Evolutionary conservation across 1,140 invertebrate genomes (phyloP).

Genomic region (Brachionus paranguensis): DNA sequence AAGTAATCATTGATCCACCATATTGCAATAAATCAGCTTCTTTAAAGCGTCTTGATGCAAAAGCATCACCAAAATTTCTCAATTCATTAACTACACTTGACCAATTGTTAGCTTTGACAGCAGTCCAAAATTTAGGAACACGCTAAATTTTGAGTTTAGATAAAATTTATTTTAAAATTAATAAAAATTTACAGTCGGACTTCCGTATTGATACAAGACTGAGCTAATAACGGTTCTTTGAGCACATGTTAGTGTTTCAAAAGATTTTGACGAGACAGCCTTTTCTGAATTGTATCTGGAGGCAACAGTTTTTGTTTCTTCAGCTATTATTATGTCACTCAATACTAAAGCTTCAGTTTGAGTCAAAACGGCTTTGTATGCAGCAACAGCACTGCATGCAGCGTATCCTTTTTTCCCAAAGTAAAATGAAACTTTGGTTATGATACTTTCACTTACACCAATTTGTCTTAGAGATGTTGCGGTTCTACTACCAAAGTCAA

Average conservation of each 20-base stretch:
- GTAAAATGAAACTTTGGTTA: not conserved
- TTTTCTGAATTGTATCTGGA: not conserved
- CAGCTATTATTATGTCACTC: not conserved
- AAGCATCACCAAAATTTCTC: slow-evolving; percentile 1
- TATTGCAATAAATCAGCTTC: not conserved
- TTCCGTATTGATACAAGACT: slow-evolving; percentile 3
- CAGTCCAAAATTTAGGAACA: not conserved
- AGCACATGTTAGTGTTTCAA: not conserved
- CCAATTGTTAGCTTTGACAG: not conserved
- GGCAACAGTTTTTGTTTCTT: not conserved
- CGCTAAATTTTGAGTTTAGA: not conserved
- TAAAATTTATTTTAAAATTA: not conserved
- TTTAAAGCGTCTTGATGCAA: not conserved
- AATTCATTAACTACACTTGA: not conserved
- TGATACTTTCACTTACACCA: not conserved
- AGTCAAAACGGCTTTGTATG: not conserved
- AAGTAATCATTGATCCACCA: not conserved
- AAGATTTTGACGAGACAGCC: not conserved
- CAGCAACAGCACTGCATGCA: not conserved
- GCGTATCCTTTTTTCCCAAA: not conserved
- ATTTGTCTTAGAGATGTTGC: not conserved
- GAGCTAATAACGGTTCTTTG: not conserved
- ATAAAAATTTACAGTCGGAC: not conserved
- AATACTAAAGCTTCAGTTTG: not conserved
- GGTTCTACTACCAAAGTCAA: not conserved